Evolutionary conservation across 1,140 invertebrate species (phyloP).

Genomic region (Plutomurus gul): DNA sequence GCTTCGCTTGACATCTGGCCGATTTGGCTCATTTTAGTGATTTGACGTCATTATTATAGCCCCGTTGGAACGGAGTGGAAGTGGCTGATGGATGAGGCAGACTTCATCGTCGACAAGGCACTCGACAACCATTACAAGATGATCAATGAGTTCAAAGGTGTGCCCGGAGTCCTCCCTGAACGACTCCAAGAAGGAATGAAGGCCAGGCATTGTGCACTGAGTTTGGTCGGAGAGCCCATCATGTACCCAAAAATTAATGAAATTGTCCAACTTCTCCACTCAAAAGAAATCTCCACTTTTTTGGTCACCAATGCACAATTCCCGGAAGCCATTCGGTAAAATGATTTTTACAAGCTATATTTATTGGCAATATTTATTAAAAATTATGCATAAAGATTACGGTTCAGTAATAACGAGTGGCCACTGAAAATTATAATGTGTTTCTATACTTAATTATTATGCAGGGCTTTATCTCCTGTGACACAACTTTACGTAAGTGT

Average conservation of each 20-base stretch:
- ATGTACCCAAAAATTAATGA: slow-evolving; percentile 72
- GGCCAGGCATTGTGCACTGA: slow-evolving; percentile 66
- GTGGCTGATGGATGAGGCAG: slow-evolving; percentile 68
- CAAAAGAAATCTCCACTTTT: slow-evolving; percentile 65
- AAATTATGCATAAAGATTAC: background rate
- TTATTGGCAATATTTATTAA: background rate
- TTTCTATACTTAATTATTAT: slow-evolving; percentile 33
- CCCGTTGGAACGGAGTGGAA: slow-evolving; percentile 72
- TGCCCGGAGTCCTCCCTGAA: slow-evolving; percentile 65
- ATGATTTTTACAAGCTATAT: background rate
- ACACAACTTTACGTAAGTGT: slow-evolving; percentile 71
- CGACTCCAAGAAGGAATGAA: slow-evolving; percentile 63
- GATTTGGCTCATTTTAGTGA: no score
- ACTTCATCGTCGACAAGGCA: slow-evolving; percentile 63
- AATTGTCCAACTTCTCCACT: slow-evolving; percentile 64
- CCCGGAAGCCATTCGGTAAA: slow-evolving; percentile 65
- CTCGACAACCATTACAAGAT: slow-evolving; percentile 65
- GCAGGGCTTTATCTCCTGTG: slow-evolving; percentile 63
- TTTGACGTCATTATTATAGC: slow-evolving; percentile 73
- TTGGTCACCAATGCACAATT: slow-evolving; percentile 71
- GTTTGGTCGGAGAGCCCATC: slow-evolving; percentile 71
- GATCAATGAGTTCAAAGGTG: slow-evolving; percentile 65
- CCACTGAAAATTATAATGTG: background rate
- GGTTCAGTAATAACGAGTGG: background rate
- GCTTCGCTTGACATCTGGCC: no score